Conservation (phyloP, 2,113 vertebrate species). For the rat (Rattus norvegicus) region DNA sequence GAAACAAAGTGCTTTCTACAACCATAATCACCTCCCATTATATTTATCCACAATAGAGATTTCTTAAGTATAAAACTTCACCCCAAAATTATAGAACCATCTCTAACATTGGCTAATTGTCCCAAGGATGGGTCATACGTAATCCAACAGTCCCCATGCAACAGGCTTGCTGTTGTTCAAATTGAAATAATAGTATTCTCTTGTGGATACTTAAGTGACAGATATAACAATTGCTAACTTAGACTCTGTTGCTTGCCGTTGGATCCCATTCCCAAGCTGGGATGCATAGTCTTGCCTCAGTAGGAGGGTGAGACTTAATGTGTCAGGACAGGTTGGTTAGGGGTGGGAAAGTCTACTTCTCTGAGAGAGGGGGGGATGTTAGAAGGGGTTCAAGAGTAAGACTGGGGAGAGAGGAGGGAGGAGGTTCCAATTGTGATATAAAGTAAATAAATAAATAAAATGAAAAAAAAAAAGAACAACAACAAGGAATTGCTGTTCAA, state of each 20-base stretch:
- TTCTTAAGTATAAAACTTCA: not conserved
- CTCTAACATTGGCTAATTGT: not conserved
- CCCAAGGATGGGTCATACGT: not conserved
- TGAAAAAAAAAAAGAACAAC: not conserved
- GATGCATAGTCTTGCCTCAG: too few species aligned
- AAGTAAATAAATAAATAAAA: not conserved
- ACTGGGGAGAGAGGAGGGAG: not conserved
- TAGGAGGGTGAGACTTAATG: too few species aligned
- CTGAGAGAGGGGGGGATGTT: not conserved
- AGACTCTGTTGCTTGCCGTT: too few species aligned
- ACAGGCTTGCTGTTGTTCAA: not conserved
- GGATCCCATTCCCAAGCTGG: too few species aligned
- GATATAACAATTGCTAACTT: not conserved
- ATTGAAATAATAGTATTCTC: not conserved
- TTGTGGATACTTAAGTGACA: slow-evolving; percentile 3
- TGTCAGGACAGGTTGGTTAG: too few species aligned
- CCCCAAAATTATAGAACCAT: not conserved
- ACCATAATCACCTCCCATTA: not conserved
- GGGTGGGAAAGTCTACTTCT: too few species aligned
- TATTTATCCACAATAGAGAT: not conserved
- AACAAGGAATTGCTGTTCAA: not conserved
- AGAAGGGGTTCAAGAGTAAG: not conserved
- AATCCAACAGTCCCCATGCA: not conserved
- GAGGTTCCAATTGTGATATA: not conserved
- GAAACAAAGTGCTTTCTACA: not conserved